Base-by-base conservation (phyloP, 2,113 vertebrate species). In the Neodon shergylaensis region DNA sequence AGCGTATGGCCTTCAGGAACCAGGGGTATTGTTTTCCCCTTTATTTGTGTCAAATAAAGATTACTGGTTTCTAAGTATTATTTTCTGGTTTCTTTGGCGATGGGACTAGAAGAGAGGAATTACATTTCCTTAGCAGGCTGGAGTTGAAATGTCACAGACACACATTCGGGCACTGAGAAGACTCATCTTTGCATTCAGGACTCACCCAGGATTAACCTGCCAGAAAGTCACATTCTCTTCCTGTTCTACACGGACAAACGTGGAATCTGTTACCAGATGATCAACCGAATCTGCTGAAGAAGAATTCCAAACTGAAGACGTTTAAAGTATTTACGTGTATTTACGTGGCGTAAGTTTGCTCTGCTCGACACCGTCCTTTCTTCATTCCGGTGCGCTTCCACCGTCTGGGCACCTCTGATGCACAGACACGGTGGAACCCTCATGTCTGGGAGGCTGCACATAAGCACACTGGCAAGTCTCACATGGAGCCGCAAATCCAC, bases 1-100 rank as follows among this genome's bases (percentile, higher is more conserved):
- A 97, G 98, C 98, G 96, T 86, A 97, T 84, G 94, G 95, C 91
- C 95, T 97, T 96, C 96, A 92, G 98, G 98, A 97, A 91, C 52
- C 74, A 42, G 16, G 92, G 96, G 88, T 91, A 92, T 96, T 98
- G 88, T 98, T 98, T 98, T 83, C 49, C 26, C 44, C 70, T 87
- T 95, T 94, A 87, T 97, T 91, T 96, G 90, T 83, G 39, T 93
- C 95, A 78, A 96, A 97, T 94, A 97, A 97, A 98, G 95, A 93
- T 87, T 0, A 13, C 24, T 79, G 61, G 82, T 93, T 94, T 92
- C 61, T 78, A 96, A 98, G 96, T 97, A 95, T 96, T 81, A 44
- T 81, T 92, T 97, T 96, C 74, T 89, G 74, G 79, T 91, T 84
- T 94, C 82, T 90, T 97, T 77, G 74, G 72, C 94, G 68, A 91